A percentile compares a stretch with the other conserved stretches of the same genome.
Evolutionary conservation across 2,797 vertebrate genomes (phyloP).

Genomic region (Sebastes steindachneri): DNA sequence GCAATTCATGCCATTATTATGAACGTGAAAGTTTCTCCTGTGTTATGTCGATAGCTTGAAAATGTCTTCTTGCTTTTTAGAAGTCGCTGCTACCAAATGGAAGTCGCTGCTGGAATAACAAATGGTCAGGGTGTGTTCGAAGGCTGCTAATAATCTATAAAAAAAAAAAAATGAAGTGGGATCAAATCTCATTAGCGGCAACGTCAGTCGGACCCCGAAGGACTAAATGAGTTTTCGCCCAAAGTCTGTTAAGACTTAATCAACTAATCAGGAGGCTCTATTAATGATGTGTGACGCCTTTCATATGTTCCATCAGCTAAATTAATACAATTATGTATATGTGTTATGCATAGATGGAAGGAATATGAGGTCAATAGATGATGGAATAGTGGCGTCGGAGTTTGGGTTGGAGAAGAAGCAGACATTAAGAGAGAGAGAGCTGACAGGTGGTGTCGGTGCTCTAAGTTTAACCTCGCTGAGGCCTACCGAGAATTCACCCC

Average conservation of each 20-base stretch:
- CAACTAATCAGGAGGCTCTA: conserved; percentile 75
- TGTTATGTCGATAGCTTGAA: background rate
- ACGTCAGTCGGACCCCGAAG: conserved; percentile 59
- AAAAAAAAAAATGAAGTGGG: conserved; percentile 26
- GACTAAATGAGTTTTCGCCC: conserved; percentile 75
- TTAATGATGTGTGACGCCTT: conserved; percentile 64
- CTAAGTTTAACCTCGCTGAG: conserved; percentile 57
- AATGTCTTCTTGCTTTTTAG: background rate
- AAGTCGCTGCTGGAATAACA: conserved; percentile 20
- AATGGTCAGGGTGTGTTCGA: conserved; percentile 31
- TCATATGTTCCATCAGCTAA: conserved; percentile 61
- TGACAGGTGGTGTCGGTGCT: conserved; percentile 55
- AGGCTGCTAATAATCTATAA: conserved; percentile 53
- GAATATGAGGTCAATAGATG: conserved; percentile 29
- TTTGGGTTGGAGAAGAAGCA: background rate
- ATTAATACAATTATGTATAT: conserved; percentile 60
- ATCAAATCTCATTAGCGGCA: conserved; percentile 75
- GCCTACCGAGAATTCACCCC: conserved; percentile 50
- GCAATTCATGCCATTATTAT: background rate
- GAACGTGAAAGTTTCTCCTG: background rate
- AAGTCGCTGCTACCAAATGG: conserved; percentile 8
- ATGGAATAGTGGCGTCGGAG: background rate
- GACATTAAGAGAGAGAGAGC: conserved; percentile 20
- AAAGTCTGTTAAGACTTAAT: conserved; percentile 81
- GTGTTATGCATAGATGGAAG: conserved; percentile 34